Evolutionary conservation across 2,888 invertebrate species (phyloP), one percentile per base, ranked within the genome.

Genomic region (Galerucella calmariensis): DNA sequence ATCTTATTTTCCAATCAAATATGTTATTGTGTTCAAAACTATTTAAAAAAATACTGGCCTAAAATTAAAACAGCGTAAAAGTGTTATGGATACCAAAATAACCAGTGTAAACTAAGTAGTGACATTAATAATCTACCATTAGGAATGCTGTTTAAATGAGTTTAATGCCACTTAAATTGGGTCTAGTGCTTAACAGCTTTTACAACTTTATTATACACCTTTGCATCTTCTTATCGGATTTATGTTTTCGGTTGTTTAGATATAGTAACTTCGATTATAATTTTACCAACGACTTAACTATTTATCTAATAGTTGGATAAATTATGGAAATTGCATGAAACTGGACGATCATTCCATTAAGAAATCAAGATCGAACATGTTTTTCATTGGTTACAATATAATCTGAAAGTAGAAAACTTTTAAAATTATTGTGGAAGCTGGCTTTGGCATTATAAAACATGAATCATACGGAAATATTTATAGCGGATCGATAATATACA

Each of bases 111-210:
- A 69, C 72, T 75, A 72, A 72, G 72, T 72, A 69, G 75, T 53
- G 67, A 75, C 75, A 73, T 75, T 75, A 67, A 75, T 75, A 75
- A 75, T 75, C 75, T 62, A 27, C 70, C 73, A 73, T 69, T 67
- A 35, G 73, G 75, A 73, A 75, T 75, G 73, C 73, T 58, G 75
- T 73, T 70, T 63, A 51, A 72, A 75, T 73, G 72, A 69, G 68
- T 75, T 75, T 69, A 72, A 75, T 68, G 48, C 70, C 65, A 72
- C 75, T 75, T 69, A 72, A 72, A 75, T 75, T 75, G 72, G 75
- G 72, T 72, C 75, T 75, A 69, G 71, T 66, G 65, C 75, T 75
- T 72, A 75, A 75, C 75, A 69, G 75, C 75, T 72, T 75, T 75
- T 72, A 75, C 75, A 75, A 72, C 72, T 75, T 75, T 72, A 75